These are phyloP conservation scores for Aplidium turbinatum DNA, from an alignment of 23 tunicate species.

Conservation along the genomic window DNA sequence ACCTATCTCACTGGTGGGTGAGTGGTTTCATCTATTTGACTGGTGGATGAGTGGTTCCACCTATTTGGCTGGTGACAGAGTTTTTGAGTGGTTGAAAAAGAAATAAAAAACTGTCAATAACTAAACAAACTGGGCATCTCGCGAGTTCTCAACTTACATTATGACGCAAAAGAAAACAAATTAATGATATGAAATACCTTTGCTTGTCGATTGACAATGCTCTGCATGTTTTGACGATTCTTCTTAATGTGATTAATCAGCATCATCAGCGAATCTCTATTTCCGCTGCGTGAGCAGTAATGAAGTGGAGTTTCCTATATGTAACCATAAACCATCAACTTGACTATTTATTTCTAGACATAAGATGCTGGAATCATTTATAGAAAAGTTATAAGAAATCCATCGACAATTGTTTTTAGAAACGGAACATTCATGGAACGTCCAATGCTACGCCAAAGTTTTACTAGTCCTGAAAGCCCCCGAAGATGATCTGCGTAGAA, in stretches of 20 bases:
- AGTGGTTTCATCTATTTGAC: no score
- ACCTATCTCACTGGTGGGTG: no score
- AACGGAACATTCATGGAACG: no score
- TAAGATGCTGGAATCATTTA: neutral
- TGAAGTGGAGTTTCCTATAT: conserved; percentile 84
- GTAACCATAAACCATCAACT: neutral
- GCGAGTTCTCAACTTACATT: no score
- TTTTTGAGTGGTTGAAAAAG: no score
- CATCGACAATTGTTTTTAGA: neutral
- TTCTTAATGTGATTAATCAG: conserved; percentile 58
- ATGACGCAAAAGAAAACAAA: no score
- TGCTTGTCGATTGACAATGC: conserved; percentile 77
- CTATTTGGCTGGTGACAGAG: no score
- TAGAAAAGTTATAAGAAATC: neutral
- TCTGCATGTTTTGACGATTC: conserved; percentile 58
- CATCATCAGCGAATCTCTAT: conserved; percentile 40
- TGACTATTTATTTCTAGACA: neutral
- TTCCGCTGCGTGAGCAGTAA: conserved; percentile 83
- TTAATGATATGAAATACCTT: conserved; percentile 71
- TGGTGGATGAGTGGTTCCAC: no score
- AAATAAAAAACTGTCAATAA: no score
- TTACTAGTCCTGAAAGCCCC: neutral
- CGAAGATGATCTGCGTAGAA: no score
- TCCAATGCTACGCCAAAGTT: no score
- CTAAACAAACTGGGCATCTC: no score